Conservation (phyloP, 2,113 vertebrate species). For the Nothoprocta pentlandii region DNA sequence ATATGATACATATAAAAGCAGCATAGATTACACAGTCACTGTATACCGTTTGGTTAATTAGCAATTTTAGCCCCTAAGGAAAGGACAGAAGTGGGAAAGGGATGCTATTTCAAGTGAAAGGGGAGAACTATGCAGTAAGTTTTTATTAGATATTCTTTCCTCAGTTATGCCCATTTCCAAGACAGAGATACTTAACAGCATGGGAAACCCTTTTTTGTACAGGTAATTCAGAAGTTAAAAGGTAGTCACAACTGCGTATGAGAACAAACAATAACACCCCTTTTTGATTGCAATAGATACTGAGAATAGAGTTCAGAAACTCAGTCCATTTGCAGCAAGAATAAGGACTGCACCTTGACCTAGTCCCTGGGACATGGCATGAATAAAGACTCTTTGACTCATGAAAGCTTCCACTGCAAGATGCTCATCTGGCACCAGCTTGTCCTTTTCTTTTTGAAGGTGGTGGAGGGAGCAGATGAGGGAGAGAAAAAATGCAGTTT, state of each 20-base stretch:
- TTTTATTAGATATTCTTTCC: background rate
- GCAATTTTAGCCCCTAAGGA: background rate
- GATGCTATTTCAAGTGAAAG: background rate
- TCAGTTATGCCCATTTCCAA: background rate
- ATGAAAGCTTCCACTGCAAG: background rate
- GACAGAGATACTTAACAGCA: background rate
- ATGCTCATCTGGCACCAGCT: background rate
- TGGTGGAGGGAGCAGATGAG: background rate
- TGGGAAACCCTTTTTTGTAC: background rate
- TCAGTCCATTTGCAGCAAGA: background rate
- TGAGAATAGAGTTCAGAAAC: background rate
- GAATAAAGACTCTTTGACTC: background rate
- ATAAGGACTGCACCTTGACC: background rate
- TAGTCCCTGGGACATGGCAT: background rate
- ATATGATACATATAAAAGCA: background rate
- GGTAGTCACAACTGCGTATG: background rate
- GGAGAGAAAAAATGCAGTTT: fast-evolving
- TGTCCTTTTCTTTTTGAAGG: background rate
- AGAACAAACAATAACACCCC: background rate
- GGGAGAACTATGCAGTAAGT: background rate
- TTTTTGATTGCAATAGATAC: background rate
- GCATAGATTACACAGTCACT: background rate
- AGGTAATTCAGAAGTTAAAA: background rate
- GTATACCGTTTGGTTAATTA: background rate
- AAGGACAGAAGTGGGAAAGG: background rate